phyloP scores from a whole-genome alignment of 2,113 vertebrate genomes.

The Ochotona princeps region DNA sequence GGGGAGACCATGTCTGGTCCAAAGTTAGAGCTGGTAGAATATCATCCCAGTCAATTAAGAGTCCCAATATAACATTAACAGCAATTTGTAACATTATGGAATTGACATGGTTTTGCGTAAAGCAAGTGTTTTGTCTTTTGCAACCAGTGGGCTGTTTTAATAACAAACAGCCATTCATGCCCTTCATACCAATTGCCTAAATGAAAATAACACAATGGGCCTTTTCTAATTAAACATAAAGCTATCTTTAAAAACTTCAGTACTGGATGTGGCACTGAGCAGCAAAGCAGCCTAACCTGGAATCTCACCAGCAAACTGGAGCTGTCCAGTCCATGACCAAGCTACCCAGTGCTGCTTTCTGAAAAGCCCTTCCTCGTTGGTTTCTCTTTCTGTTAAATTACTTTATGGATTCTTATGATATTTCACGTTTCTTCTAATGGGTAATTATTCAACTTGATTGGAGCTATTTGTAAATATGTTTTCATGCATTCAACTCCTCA shows the following conservation, averaged over 20 bases:
- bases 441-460: constrained; percentile 35
- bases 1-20: too few species aligned
- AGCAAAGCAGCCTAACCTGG: constrained; percentile 20
- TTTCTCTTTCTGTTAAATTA: not conserved
- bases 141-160: constrained; percentile 25
- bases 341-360: not conserved
- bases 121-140: constrained; percentile 43
- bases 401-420: constrained; percentile 22
- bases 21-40: too few species aligned
- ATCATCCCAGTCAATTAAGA: too few species aligned
- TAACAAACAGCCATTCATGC: constrained; percentile 42
- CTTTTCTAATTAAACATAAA: constrained; percentile 65
- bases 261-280: not conserved
- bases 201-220: constrained; percentile 36
- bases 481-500: constrained; percentile 11
- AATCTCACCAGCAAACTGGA: constrained; percentile 1
- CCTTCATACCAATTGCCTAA: constrained; percentile 28
- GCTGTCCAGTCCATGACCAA: not conserved
- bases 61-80: too few species aligned
- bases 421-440: constrained; percentile 61
- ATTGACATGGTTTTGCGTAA: too few species aligned
- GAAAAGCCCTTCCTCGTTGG: not conserved
- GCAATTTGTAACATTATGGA: too few species aligned
- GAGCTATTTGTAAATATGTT: constrained; percentile 60
- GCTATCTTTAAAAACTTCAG: constrained; percentile 59